These are phyloP conservation scores for Mycteria americana DNA, from an alignment of 2,797 vertebrate genomes.

Conservation along the genomic window DNA sequence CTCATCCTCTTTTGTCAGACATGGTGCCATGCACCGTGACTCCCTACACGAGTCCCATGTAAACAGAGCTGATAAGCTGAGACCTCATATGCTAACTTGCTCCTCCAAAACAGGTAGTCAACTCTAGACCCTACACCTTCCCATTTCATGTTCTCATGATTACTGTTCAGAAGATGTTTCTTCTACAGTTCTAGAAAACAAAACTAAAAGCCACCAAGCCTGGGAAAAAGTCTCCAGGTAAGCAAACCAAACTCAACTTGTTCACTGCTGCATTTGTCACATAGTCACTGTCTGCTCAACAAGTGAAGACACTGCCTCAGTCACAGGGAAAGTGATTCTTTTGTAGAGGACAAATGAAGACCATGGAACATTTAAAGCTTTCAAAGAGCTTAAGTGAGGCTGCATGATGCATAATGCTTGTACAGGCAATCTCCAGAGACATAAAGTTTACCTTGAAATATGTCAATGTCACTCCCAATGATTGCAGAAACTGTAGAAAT, in stretches of 20 bases:
- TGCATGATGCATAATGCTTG: neutral
- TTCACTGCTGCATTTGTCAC: neutral
- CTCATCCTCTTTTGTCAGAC: neutral
- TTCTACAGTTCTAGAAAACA: neutral
- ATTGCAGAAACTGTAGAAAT: neutral
- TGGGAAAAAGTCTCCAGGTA: neutral
- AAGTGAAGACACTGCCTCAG: neutral
- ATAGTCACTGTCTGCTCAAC: neutral
- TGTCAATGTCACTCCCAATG: neutral
- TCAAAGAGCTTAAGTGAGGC: neutral
- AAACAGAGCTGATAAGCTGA: neutral
- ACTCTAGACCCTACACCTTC: neutral
- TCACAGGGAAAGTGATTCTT: neutral
- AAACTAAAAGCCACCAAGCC: neutral
- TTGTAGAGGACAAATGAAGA: neutral
- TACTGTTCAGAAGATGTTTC: neutral
- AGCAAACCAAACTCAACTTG: neutral
- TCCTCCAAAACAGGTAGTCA: neutral
- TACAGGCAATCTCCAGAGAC: neutral
- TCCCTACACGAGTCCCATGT: neutral
- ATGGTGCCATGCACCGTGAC: neutral
- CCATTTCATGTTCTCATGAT: neutral
- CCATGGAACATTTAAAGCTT: neutral
- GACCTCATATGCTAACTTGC: neutral
- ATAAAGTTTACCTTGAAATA: neutral